phyloP scores from a whole-genome alignment of 2,888 invertebrate genomes.

The Adelphocoris suturalis region DNA sequence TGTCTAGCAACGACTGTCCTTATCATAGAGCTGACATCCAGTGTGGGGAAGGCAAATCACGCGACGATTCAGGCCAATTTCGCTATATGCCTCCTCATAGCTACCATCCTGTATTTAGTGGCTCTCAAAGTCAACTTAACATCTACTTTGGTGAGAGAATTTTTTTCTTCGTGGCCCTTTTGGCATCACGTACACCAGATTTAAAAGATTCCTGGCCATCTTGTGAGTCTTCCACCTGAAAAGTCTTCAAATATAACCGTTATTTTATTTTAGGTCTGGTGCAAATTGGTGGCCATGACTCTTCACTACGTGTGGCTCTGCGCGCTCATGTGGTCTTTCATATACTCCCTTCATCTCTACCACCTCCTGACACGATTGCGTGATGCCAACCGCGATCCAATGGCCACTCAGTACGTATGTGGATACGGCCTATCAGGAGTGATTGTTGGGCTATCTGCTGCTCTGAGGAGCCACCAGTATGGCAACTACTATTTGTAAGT shows the following conservation, averaged over 20 bases:
- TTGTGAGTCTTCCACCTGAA: neutral
- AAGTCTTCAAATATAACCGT: neutral
- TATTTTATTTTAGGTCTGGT: constrained; percentile 82
- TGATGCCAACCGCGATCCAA: constrained; percentile 96
- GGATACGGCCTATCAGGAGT: constrained; percentile 96
- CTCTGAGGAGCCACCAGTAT: constrained; percentile 95
- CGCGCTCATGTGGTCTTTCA: constrained; percentile 94
- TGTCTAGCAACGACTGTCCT: constrained; percentile 88
- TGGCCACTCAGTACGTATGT: constrained; percentile 93
- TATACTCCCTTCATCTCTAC: constrained; percentile 95
- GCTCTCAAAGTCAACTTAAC: constrained; percentile 84
- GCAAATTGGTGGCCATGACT: constrained; percentile 93
- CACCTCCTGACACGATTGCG: constrained; percentile 96
- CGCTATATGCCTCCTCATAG: constrained; percentile 92
- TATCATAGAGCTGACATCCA: constrained; percentile 86
- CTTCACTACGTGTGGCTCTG: constrained; percentile 96
- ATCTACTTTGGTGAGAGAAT: constrained; percentile 86
- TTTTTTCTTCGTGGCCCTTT: neutral
- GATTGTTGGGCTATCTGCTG: constrained; percentile 93
- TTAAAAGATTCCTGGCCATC: too few species aligned
- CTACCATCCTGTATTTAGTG: constrained; percentile 90
- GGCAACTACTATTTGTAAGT: constrained; percentile 96
- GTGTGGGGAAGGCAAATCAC: constrained; percentile 88
- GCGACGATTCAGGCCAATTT: constrained; percentile 96
- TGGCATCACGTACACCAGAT: too few species aligned